Percentiles rank a stretch among this genome's conserved stretches.
Conservation (phyloP, 2,797 vertebrate species). For the Clamator glandarius region DNA sequence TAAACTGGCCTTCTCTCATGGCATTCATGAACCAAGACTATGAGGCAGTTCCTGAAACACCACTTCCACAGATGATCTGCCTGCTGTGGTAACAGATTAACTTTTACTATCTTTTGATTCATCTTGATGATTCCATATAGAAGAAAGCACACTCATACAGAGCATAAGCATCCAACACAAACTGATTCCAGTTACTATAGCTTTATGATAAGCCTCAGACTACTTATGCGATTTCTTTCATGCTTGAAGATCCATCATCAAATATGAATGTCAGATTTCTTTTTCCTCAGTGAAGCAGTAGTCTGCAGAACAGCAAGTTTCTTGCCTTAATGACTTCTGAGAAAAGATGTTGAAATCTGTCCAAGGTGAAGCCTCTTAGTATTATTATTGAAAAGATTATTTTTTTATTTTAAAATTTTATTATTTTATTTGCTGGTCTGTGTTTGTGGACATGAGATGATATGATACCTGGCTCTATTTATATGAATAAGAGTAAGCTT, state of each 20-base stretch:
- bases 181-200: background rate
- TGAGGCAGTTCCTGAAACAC: background rate
- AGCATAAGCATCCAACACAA: background rate
- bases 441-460: background rate
- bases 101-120: background rate
- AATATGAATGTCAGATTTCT: background rate
- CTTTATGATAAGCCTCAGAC: background rate
- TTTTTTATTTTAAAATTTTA: background rate
- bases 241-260: background rate
- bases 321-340: background rate
- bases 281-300: background rate
- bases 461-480: rapidly evolving
- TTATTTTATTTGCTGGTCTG: background rate
- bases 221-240: background rate
- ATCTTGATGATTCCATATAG: background rate
- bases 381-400: background rate
- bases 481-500: background rate
- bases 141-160: background rate
- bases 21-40: background rate
- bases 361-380: background rate
- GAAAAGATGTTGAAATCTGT: background rate
- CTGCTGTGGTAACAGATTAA: background rate
- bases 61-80: background rate
- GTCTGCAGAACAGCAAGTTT: background rate
- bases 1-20: background rate